phyloP scores from a whole-genome alignment of 2,797 vertebrate genomes.

The Bovichtus diacanthus region DNA sequence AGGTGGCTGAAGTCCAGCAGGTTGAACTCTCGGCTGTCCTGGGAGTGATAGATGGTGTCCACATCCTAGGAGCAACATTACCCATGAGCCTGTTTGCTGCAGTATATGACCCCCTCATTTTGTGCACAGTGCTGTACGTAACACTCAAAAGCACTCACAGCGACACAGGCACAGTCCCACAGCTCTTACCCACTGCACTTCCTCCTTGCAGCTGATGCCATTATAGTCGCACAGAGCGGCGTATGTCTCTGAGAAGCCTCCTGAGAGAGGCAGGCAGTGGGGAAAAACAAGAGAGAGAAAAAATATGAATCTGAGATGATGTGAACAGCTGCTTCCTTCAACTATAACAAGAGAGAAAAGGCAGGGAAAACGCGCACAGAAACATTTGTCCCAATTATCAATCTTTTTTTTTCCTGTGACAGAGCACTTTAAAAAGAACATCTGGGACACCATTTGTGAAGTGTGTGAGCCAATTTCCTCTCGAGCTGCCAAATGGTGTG shows the following conservation, averaged over 20 bases:
- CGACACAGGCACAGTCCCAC: conserved; percentile 63
- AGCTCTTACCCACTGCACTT: conserved; percentile 92
- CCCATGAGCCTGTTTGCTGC: conserved; percentile 54
- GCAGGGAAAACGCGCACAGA: conserved; percentile 34
- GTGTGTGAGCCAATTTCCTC: conserved; percentile 53
- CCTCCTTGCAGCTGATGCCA: conserved; percentile 92
- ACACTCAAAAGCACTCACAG: conserved; percentile 68
- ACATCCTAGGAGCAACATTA: conserved; percentile 87
- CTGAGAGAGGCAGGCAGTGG: conserved; percentile 75
- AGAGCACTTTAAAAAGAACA: conserved; percentile 61
- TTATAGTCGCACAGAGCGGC: conserved; percentile 94
- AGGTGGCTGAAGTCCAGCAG: conserved; percentile 94
- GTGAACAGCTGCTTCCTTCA: conserved; percentile 72
- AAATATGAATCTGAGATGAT: conserved; percentile 50
- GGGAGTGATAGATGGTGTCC: conserved; percentile 95
- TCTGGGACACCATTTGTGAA: conserved; percentile 60
- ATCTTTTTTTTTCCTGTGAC: conserved; percentile 56
- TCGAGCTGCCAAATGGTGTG: conserved; percentile 31
- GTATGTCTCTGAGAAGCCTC: conserved; percentile 94
- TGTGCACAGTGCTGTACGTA: conserved; percentile 47
- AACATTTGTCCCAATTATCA: conserved; percentile 60
- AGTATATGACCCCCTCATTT: conserved; percentile 31
- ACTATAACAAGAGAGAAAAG: conserved; percentile 32
- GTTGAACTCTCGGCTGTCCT: conserved; percentile 94
- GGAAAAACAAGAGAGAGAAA: conserved; percentile 12